These are phyloP conservation scores for Chrysopilus asiliformis DNA, from an alignment of 2,888 invertebrate genomes.

Conservation along the genomic window DNA sequence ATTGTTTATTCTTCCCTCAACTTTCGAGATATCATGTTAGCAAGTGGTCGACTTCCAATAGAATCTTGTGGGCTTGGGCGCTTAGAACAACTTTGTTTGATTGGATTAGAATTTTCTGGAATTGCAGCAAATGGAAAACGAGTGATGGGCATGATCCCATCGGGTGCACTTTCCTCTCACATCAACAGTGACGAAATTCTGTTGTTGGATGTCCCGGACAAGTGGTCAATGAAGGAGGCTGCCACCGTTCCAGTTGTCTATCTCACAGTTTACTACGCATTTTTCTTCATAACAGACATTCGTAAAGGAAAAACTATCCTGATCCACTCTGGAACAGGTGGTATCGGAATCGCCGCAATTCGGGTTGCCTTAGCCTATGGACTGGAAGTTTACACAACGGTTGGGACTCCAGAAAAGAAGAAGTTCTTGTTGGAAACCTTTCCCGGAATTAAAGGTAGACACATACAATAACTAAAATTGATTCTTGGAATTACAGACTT, in stretches of 20 bases:
- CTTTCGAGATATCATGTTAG: slow-evolving; percentile 90
- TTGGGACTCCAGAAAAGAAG: slow-evolving; percentile 50
- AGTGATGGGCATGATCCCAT: slow-evolving; percentile 47
- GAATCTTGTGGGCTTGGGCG: slow-evolving; percentile 62
- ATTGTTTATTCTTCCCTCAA: slow-evolving; percentile 64
- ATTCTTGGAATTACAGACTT: too few relatives aligned
- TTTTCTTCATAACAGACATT: slow-evolving; percentile 28
- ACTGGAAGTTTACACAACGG: slow-evolving; percentile 56
- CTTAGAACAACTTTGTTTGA: slow-evolving; percentile 48
- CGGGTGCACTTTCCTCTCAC: slow-evolving; percentile 42
- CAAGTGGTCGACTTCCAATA: slow-evolving; percentile 74
- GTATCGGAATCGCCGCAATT: slow-evolving; percentile 68
- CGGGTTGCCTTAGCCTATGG: slow-evolving; percentile 50
- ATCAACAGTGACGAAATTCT: slow-evolving; percentile 33
- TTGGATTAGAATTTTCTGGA: slow-evolving; percentile 58
- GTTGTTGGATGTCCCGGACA: slow-evolving; percentile 53
- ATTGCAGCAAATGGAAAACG: slow-evolving; percentile 41
- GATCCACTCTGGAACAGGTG: slow-evolving; percentile 52
- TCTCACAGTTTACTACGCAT: slow-evolving; percentile 46
- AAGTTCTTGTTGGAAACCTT: slow-evolving; percentile 45
- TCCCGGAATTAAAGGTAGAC: slow-evolving; percentile 44
- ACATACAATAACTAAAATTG: too few relatives aligned
- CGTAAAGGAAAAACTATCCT: slow-evolving; percentile 34
- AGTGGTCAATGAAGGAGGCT: slow-evolving; percentile 60
- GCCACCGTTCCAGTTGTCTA: slow-evolving; percentile 70